Conservation (phyloP, 2,888 invertebrate species). For the Argyresthia albistria region DNA sequence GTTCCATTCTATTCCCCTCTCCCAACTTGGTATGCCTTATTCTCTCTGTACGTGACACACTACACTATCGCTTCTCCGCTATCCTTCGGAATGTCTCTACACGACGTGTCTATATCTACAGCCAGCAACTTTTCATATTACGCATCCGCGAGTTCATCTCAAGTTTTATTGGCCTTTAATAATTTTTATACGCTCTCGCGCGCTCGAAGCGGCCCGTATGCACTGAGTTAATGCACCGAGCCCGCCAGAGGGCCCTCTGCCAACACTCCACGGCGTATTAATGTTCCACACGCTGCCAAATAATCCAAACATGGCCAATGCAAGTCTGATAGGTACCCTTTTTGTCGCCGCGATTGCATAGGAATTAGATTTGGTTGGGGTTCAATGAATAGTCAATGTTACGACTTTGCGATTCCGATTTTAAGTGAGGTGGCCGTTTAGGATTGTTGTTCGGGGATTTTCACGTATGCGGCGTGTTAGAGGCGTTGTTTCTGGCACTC, state of each 20-base stretch:
- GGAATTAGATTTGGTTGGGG: not conserved
- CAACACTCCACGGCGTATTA: constrained; percentile 40
- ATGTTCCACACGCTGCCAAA: constrained; percentile 54
- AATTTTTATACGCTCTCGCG: constrained; percentile 1
- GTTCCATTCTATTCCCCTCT: too few relatives aligned
- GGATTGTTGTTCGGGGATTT: too few relatives aligned
- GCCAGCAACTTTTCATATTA: too few relatives aligned
- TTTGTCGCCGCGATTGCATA: not conserved
- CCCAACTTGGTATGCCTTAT: too few relatives aligned
- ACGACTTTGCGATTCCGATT: too few relatives aligned
- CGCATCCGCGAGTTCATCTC: not conserved
- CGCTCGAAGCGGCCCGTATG: not conserved
- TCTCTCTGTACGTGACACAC: too few relatives aligned
- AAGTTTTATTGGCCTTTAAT: constrained; percentile 3
- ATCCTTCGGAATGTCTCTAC: too few relatives aligned
- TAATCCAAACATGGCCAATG: constrained; percentile 21
- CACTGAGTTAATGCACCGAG: constrained; percentile 2
- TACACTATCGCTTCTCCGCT: too few relatives aligned
- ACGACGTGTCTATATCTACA: too few relatives aligned
- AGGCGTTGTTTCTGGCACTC: too few relatives aligned
- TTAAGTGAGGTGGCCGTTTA: too few relatives aligned
- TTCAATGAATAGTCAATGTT: not conserved
- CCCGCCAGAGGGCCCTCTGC: constrained; percentile 22
- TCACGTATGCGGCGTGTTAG: too few relatives aligned
- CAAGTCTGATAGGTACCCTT: not conserved